Evolutionary conservation across 2,888 invertebrate genomes (phyloP), one percentile per base, ranked within the genome.

Genomic region (Halictus quadricinctus): DNA sequence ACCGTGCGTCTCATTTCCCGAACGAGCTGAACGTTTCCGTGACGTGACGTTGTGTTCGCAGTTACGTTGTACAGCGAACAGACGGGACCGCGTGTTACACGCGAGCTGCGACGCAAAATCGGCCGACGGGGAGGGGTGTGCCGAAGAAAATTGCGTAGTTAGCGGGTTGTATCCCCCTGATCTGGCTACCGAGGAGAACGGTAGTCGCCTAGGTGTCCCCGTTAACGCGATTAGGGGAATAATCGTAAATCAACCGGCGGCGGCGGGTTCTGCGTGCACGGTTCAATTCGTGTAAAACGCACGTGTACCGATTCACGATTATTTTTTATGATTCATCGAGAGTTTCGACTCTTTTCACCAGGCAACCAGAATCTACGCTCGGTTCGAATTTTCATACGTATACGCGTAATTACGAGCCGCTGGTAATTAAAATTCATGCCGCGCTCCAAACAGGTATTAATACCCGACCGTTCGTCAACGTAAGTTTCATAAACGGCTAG

Each of bases 71-170:
- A 18, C 36, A 6, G 8, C 21, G 54, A 21, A 25, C 72, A 25
- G 7, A 25, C 8, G 36, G n/a, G 13, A 66, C 29, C 64, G 54
- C 41, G 76, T 76, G 80, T 83, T 83, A 73, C 72, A 70, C 50
- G 66, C 73, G n/a, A 72, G 5, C 73, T 76, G 46, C 54, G 83
- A 70, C 84, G 83, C 69, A 80, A 78, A 80, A 80, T 72, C 73
- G 18, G 46, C 58, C 73, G n/a, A 73, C 80, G 46, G 43, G 64
- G 64, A 29, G 64, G n/a, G 21, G 60, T 29, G 66, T 36, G 58
- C 36, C 21, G 66, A 60, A 83, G 83, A 75, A 87, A 87, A 73
- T 77, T 84, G 84, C 87, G 87, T 83, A 87, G 87, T 80, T 82
- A 29, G 75, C 60, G 72, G 73, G 43, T 77, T 72, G 73, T 82